Evolutionary conservation across 1,140 invertebrate genomes (phyloP), one percentile per base, ranked within the genome.

Genomic region (Lepidurus apus): DNA sequence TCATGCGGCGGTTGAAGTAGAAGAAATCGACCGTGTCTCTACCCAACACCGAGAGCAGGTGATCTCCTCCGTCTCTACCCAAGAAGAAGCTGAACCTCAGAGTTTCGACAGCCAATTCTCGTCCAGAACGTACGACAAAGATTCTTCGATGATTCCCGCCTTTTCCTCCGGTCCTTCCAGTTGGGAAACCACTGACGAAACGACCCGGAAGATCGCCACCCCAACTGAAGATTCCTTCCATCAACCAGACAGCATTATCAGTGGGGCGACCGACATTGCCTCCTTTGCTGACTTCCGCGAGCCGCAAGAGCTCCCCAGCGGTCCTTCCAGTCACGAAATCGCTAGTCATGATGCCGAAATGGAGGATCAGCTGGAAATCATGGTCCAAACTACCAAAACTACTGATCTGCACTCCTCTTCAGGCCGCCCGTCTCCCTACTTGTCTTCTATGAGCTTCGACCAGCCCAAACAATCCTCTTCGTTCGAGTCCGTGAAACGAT

Each of bases 41-140:
- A 21, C 53, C 53, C 53, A 65, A 13, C 53, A 9, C 53, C 17
- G 6, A 7, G 53, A 34, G 34, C 34, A 65, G 6, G 13, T 11
- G 21, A 4, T 21, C 21, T 17, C 53, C 2, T 7, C 6, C n/a
- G 13, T 65, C 13, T 65, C 53, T 9, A 45, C 45, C 9, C 26
- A 24, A 4, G 76, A 77, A 47, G 44, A 10, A 10, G 76, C 21
- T 24, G 44, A 77, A 53, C 76, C 76, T 47, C 43, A 13, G 7
- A 77, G 76, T 21, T 24, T 77, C n/a, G 76, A 77, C 43, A 77
- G 76, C 45, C 45, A 77, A 24, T 44, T 45, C 44, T 77, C 76
- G 17, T 77, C 76, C 17, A 77, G 42, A 42, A 77, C 76, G n/a
- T 77, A 53, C 34, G 76, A 77, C 34, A 77, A 77, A 24, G 45